Evolutionary conservation across 2,113 vertebrate species (phyloP), one percentile per base, ranked within the genome.

Genomic region (Microcebus jonahi): DNA sequence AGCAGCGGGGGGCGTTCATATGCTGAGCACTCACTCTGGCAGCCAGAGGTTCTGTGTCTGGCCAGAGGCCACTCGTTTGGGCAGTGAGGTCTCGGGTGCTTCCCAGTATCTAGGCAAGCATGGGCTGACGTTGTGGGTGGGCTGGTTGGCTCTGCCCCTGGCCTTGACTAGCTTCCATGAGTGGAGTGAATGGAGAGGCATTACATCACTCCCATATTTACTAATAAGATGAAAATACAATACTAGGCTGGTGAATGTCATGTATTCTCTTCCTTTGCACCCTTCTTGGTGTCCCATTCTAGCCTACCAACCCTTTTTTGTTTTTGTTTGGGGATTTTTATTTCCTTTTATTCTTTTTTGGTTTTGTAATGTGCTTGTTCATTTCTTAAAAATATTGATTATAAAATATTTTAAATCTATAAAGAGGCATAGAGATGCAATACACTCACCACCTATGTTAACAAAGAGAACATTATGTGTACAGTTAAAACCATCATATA

Each of bases 351-450:
- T 55, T 45, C 45, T 73, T 79, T 73, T 93, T 83, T 88, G 5
- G 34, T 95, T 97, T 85, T 55, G 8, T 55, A 73, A 0, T 70
- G 12, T 55, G 12, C 34, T 88, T 21, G 39, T 55, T 95, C 11
- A 29, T n/a, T 63, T 85, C 90, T 84, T 63, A 25, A 90, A 87
- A 93, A 88, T 53, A 53, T 63, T 45, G 48, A 59, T 55, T 77
- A 53, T 90, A 65, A 81, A 90, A 48, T 91, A 87, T 67, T 82
- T 88, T 6, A 71, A 50, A 70, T 88, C 70, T 80, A 48, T 85
- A 67, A 85, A 55, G 68, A 75, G 59, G 15, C 8, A 2, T 27
- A 42, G 14, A 36, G 7, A 73, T 77, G 42, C 42, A 59, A 1
- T 89, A 20, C 53, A 79, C 7, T 83, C 13, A 21, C 4, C 17